Base-by-base conservation (phyloP, 1,140 invertebrate genomes). In the Bombus confusus region DNA sequence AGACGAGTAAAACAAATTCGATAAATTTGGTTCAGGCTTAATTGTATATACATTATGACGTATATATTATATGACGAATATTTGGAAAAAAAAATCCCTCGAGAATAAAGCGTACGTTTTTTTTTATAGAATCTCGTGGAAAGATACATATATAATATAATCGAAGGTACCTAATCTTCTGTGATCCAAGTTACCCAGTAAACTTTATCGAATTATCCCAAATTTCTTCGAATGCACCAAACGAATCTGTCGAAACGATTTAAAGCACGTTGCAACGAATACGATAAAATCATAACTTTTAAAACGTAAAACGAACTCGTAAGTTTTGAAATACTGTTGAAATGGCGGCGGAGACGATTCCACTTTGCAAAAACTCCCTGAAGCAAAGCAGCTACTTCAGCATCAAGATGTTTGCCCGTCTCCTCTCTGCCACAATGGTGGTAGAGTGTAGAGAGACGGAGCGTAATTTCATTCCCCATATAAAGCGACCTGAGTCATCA, bases 401-500 rank as follows among this genome's bases (percentile, higher is more conserved):
- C 57, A 12, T 73, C 28, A 34, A 85, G 83, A 85, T 66, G 77
- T 85, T 85, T 73, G 77, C 68, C 62, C 41, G 77, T 80, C 83
- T 80, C 37, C 31, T 72, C 68, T 37, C 1, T 62, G 10, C 2
- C 4, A 39, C 68, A 43, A 84, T 62, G 75, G 37, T 62, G 10
- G 25, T 57, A 52, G 47, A 52, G 18, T 5, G 6, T 13, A 57
- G 18, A 52, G 78, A 74, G 57, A 80, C 12, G 59, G 37, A 22
- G n/a, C 78, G 78, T 85, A 85, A 85, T 80, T 81, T 74, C 79
- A 75, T 85, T 88, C 88, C 84, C 64, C 72, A 3, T 37, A 80
- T 77, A 83, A 86, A 88, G 85, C 43, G 34, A 8, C 72, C 84
- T 89, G 88, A 89, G 87, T 89, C 88, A 89, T 89, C 87, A 83